Conservation (phyloP, 2,113 vertebrate species). For the Dasyurus viverrinus region DNA sequence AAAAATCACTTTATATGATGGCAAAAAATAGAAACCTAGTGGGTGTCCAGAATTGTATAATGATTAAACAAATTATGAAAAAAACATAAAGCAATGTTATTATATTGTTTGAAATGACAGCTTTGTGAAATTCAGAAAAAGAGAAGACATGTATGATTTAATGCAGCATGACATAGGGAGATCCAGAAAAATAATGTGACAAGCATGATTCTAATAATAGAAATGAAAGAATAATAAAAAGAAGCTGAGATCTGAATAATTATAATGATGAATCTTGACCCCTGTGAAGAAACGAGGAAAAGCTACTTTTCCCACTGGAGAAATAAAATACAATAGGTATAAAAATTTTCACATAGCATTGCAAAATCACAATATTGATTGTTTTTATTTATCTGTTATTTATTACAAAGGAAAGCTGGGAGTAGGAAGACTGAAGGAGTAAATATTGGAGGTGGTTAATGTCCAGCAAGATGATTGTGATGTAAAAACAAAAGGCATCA, state of each 20-base stretch:
- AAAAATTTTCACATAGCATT: neutral
- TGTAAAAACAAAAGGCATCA: neutral
- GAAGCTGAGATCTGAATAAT: neutral
- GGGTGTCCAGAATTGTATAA: neutral
- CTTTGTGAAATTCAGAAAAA: neutral
- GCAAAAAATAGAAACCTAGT: neutral
- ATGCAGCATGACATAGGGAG: neutral
- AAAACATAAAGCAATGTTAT: neutral
- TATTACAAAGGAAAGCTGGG: neutral
- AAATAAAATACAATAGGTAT: neutral
- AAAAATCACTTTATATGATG: neutral
- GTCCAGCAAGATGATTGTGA: neutral
- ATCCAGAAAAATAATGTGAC: neutral
- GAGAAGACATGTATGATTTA: neutral
- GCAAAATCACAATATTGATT: neutral
- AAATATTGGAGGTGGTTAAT: neutral
- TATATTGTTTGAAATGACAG: neutral
- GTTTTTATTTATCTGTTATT: neutral
- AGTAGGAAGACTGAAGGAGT: neutral
- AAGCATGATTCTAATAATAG: neutral
- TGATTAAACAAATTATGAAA: neutral
- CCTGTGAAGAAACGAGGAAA: neutral
- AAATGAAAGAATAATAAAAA: neutral
- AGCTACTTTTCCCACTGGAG: neutral
- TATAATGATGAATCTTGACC: neutral